Conservation (phyloP, 2,113 vertebrate genomes). For the Heliornis fulica region DNA sequence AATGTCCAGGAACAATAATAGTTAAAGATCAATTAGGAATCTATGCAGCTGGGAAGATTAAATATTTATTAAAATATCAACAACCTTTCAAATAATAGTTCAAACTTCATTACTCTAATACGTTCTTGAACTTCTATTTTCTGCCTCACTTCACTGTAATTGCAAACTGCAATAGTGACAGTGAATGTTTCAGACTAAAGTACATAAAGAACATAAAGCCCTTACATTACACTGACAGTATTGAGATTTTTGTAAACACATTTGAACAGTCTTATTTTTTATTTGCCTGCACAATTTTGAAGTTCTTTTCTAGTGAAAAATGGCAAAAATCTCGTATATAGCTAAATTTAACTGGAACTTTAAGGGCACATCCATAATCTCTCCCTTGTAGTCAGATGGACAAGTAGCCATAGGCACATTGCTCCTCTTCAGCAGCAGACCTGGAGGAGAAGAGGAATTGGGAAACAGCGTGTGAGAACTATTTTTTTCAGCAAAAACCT, state of each 20-base stretch:
- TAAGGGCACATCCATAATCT: no score
- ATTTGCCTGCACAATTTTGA: neutral
- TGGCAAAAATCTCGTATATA: neutral
- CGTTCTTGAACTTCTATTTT: conserved; percentile 74
- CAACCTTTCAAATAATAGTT: conserved; percentile 74
- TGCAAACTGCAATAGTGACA: conserved; percentile 67
- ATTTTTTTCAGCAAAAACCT: neutral
- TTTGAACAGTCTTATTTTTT: neutral
- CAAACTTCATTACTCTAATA: conserved; percentile 75
- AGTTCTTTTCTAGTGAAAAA: neutral
- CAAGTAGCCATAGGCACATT: neutral
- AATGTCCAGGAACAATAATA: conserved; percentile 71
- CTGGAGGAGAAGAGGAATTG: neutral
- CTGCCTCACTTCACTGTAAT: conserved; percentile 82
- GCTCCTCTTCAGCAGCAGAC: neutral
- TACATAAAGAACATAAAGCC: conserved; percentile 66
- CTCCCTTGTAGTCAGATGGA: neutral
- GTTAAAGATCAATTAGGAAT: conserved; percentile 77
- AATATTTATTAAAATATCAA: conserved; percentile 80
- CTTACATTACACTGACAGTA: conserved; percentile 55
- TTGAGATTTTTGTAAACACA: conserved; percentile 56
- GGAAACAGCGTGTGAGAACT: neutral
- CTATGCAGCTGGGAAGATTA: conserved; percentile 70
- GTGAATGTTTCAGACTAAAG: conserved; percentile 57
- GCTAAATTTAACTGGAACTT: neutral